These are phyloP conservation scores for Pomatorhinus ruficollis DNA, from an alignment of 2,113 vertebrate species.

Conservation along the genomic window DNA sequence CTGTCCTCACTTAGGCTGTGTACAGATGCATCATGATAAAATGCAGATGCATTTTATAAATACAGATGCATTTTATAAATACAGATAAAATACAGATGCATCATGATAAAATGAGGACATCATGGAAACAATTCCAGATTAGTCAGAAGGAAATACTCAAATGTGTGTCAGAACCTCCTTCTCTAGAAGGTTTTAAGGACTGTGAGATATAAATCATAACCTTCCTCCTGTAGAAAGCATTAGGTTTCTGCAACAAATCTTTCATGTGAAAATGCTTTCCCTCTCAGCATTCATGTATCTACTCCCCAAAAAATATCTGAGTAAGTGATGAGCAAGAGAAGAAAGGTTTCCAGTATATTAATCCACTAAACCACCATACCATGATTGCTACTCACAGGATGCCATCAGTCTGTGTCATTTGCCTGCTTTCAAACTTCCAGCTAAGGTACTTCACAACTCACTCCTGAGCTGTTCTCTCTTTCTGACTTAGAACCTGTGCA, in stretches of 20 bases:
- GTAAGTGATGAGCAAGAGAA: background rate
- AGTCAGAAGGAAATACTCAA: background rate
- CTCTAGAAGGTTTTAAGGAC: background rate
- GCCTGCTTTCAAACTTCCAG: background rate
- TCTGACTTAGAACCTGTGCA: background rate
- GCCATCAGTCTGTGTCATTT: background rate
- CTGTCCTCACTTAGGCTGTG: background rate
- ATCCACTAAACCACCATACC: background rate
- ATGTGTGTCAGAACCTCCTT: background rate
- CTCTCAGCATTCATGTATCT: background rate
- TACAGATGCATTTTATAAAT: too few relatives aligned
- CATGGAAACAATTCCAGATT: background rate
- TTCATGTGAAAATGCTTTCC: background rate
- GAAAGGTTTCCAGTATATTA: background rate
- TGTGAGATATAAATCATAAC: background rate
- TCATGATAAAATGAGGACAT: background rate
- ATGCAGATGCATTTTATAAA: too few relatives aligned
- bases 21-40: background rate
- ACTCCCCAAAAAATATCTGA: fast-evolving
- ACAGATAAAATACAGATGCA: background rate
- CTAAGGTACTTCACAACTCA: background rate
- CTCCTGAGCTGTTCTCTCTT: background rate
- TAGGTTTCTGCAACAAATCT: background rate
- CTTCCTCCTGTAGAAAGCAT: background rate
- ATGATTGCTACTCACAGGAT: background rate